Conservation (phyloP, 1,140 invertebrate species). For the Brachionus rotundiformis region DNA sequence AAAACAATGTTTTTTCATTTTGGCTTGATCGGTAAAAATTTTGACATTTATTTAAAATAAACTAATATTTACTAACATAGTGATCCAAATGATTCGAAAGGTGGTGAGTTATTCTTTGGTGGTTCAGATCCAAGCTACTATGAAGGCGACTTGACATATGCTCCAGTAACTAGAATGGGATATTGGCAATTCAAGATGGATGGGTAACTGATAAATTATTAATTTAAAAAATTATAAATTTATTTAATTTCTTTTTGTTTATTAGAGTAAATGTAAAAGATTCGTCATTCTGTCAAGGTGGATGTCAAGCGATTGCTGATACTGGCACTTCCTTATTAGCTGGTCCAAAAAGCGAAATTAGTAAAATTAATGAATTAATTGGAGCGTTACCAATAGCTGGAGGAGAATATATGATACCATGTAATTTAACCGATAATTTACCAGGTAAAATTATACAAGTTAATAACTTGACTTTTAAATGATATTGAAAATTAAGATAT, state of each 20-base stretch:
- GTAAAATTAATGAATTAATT: slow-evolving; percentile 76
- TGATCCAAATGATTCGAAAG: slow-evolving; percentile 59
- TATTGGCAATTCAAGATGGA: slow-evolving; percentile 99
- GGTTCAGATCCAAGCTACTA: slow-evolving; percentile 89
- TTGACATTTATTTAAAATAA: slow-evolving; percentile 59
- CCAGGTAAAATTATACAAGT: slow-evolving; percentile 57
- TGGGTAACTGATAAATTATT: slow-evolving; percentile 60
- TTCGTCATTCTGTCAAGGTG: slow-evolving; percentile 62
- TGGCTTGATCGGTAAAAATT: slow-evolving; percentile 78
- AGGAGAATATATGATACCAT: slow-evolving; percentile 66
- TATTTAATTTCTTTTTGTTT: no score
- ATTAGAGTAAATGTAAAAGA: slow-evolving; percentile 66
- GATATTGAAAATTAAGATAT: not conserved
- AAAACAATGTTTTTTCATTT: slow-evolving; percentile 86
- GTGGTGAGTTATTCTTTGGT: slow-evolving; percentile 91
- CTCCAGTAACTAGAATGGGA: slow-evolving; percentile 79
- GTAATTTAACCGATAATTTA: slow-evolving; percentile 10
- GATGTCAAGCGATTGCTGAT: slow-evolving; percentile 78
- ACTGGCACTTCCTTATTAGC: slow-evolving; percentile 96
- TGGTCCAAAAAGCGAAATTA: slow-evolving; percentile 81
- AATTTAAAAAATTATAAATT: no score
- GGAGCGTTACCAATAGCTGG: slow-evolving; percentile 77
- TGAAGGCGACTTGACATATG: slow-evolving; percentile 84
- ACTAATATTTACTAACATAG: slow-evolving; percentile 56
- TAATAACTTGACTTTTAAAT: not conserved